Base-by-base conservation (phyloP, 2,113 vertebrate species). In the Thalassarche chlororhynchos region DNA sequence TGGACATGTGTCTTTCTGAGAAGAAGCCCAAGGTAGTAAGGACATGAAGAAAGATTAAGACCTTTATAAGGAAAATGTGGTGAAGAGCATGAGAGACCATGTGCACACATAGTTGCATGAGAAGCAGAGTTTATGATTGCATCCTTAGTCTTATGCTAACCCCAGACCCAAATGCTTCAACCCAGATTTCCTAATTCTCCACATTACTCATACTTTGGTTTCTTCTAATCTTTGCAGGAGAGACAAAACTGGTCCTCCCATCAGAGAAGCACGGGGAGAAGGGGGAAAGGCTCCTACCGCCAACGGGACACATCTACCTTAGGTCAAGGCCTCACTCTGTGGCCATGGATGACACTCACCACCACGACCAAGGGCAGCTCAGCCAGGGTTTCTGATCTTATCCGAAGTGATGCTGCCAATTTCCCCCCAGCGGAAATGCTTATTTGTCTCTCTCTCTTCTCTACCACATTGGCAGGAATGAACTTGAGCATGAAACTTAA, bases 321-420 rank as follows among this genome's bases (percentile, higher is more conserved):
- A 60, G 23, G 21, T 57, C 17, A 65, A 65, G 6, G 14, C 11
- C 29, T 94, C 32, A 17, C 16, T 23, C 57, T 38, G 7, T 32
- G 47, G 15, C 25, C 5, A 3, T 7, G n/a, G 20, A 31, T 32
- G 29, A 29, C 5, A 8, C 8, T 71, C 29, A 72, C 16, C 17
- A 61, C 28, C 19, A 12, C 0, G 0, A 60, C 16, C n/a, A 80
- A 77, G 31, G 3, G 23, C 28, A 77, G 6, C 31, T 68, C 58
- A 8, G 8, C 14, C 19, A 26, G 49, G 19, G 17, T 77, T 90
- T 79, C 26, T 83, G 44, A n/a, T 26, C 23, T 15, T 25, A 17
- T 36, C 5, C 81, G 34, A 91, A 77, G 46, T 40, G 29, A 54
- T 71, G 36, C 12, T 55, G 38, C 9, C 12, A 11, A 18, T 51